Percentiles rank a stretch among this genome's conserved stretches.
phyloP scores from a whole-genome alignment of 2,888 invertebrate genomes.

The Agrotis exclamationis region DNA sequence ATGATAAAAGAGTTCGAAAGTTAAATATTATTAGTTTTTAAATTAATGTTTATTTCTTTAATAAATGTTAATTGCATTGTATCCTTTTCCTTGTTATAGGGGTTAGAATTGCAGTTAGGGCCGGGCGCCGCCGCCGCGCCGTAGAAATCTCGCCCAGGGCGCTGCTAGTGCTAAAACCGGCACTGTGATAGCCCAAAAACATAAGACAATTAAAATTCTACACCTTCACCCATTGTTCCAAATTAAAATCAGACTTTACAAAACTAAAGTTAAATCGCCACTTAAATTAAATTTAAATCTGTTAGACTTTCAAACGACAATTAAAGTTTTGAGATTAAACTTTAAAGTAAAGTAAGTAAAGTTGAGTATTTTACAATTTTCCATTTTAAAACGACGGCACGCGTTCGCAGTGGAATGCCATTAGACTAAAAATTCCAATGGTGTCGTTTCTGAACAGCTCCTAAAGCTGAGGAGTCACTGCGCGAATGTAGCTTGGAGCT shows the following conservation, averaged over 20 bases:
- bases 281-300: constrained; percentile 41
- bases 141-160: no score
- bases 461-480: constrained; percentile 43
- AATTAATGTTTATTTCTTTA: no score
- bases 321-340: constrained; percentile 55
- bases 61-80: no score
- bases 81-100: no score
- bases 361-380: constrained; percentile 48
- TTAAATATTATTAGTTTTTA: no score
- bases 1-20: no score
- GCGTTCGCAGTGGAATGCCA: constrained; percentile 48
- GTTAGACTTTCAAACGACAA: constrained; percentile 10
- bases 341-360: constrained; percentile 22
- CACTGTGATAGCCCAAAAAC: neutral
- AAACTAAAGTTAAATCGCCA: neutral
- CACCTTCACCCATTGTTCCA: neutral
- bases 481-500: neutral
- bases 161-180: no score
- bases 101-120: no score
- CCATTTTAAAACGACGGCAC: constrained; percentile 52
- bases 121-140: no score
- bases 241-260: constrained; percentile 6
- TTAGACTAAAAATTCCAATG: constrained; percentile 62
- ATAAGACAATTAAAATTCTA: neutral
- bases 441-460: constrained; percentile 39